Base-by-base conservation (phyloP, 2,797 vertebrate genomes). In the Dicrostonyx torquatus region DNA sequence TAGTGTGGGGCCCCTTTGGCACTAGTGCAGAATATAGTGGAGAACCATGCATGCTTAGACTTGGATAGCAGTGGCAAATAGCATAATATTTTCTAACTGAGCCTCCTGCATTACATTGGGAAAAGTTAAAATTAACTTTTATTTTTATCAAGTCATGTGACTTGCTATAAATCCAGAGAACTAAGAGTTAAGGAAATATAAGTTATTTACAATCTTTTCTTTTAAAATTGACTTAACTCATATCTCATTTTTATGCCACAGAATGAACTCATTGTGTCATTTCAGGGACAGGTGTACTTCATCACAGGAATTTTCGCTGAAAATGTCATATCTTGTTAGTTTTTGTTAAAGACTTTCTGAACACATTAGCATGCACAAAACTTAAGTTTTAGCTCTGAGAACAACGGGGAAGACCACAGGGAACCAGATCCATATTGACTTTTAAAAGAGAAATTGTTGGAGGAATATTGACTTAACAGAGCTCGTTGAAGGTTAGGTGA, bases 281-380 rank as follows among this genome's bases (percentile, higher is more conserved):
- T 84, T 93, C 79, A 92, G 64, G 68, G 58, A 53, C 70, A 94
- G 6, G 92, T 86, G 43, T 87, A 60, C 37, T 75, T 94, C 77
- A 94, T 12, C 60, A 80, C 14, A 85, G 87, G 72, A 89, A 91
- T 87, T 94, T 93, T 93, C 76, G 60, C 26, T 89, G 94, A 94
- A 96, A 95, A 77, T 15, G n/a, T 78, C 92, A 8, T 55, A 53
- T 82, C 72, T 85, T 95, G 70, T 72, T 97, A 91, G 50, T 80
- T 95, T 94, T 75, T 88, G 40, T n/a, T 95, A 72, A 94, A 95
- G 82, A 5, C 15, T 73, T 94, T 94, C 73, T 87, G 79, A 66
- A 75, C 1, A 18, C 24, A 24, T 80, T 64, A 75, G 17, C 48
- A 75, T 90, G 93, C 90, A 90, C 18, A 64, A 64, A 93, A 89